phyloP scores from a whole-genome alignment of 2,113 vertebrate genomes.

The Clinocottus analis region DNA sequence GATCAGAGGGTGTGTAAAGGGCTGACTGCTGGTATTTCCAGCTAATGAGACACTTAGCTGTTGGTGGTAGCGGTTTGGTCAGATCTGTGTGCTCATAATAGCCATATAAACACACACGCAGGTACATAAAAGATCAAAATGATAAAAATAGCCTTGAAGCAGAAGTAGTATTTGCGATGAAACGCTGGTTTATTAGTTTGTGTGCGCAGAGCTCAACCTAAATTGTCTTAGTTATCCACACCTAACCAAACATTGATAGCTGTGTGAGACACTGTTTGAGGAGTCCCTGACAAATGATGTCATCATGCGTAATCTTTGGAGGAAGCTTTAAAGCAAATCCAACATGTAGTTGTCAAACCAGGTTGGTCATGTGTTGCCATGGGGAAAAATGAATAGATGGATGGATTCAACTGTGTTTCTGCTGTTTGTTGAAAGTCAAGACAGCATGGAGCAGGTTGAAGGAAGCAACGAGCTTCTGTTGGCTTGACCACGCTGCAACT shows the following conservation, averaged over 20 bases:
- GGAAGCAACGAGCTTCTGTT: neutral
- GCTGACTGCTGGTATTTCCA: slow-evolving; percentile 63
- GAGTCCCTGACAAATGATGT: neutral
- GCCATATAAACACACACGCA: slow-evolving; percentile 13
- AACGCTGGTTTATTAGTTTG: neutral
- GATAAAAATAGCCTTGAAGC: slow-evolving; percentile 1
- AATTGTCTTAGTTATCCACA: too few relatives aligned
- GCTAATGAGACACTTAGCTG: slow-evolving; percentile 71
- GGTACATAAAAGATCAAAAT: slow-evolving; percentile 5
- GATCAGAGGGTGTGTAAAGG: slow-evolving; percentile 51
- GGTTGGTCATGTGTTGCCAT: too few relatives aligned
- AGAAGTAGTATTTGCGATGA: neutral
- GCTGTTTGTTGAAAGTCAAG: neutral
- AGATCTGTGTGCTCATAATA: slow-evolving; percentile 33
- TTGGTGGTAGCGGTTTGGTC: slow-evolving; percentile 55
- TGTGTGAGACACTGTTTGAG: neutral
- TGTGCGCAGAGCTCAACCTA: neutral
- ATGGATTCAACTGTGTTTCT: neutral
- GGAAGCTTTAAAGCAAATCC: neutral
- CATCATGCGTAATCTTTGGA: too few relatives aligned
- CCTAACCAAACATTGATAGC: neutral
- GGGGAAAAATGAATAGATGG: too few relatives aligned
- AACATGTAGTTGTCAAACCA: neutral
- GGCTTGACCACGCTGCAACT: neutral
- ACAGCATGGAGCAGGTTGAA: neutral